phyloP scores from a whole-genome alignment of 2,113 vertebrate genomes.

The Emberiza fucata region DNA sequence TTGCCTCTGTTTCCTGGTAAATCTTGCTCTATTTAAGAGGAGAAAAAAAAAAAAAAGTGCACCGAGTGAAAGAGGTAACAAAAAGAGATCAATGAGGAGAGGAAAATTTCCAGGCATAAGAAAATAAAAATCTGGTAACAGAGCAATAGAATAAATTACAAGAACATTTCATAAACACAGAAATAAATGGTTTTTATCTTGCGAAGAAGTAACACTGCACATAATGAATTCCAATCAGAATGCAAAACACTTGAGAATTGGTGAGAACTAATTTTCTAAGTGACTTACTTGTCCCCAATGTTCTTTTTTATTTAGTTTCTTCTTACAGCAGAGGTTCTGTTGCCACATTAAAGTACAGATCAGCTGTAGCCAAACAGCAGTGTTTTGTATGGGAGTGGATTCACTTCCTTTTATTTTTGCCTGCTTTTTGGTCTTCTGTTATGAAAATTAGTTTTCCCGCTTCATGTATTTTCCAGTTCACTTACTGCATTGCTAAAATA shows the following conservation, averaged over 20 bases:
- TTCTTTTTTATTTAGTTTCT: not conserved
- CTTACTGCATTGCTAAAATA: not conserved
- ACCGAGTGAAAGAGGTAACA: not conserved
- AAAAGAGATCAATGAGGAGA: not conserved
- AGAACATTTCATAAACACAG: not conserved
- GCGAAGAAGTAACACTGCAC: not conserved
- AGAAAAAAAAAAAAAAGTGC: not conserved
- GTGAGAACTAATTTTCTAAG: constrained; percentile 35
- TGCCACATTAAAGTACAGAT: not conserved
- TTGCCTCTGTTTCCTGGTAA: not conserved
- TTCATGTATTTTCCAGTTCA: not conserved
- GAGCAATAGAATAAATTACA: constrained; percentile 34
- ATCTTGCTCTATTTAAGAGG: not conserved
- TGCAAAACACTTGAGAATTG: not conserved
- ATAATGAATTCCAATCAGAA: constrained; percentile 4
- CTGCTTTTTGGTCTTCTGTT: not conserved
- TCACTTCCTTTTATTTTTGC: not conserved
- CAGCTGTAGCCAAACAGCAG: not conserved
- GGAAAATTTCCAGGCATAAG: not conserved
- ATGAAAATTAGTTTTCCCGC: not conserved
- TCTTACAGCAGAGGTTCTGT: not conserved
- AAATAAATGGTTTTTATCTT: not conserved
- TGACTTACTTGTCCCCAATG: not conserved
- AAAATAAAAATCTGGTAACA: not conserved
- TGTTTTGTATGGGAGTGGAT: not conserved